Evolutionary conservation across 2,888 invertebrate genomes (phyloP), one percentile per base, ranked within the genome.

Genomic region (Dione vanillae): DNA sequence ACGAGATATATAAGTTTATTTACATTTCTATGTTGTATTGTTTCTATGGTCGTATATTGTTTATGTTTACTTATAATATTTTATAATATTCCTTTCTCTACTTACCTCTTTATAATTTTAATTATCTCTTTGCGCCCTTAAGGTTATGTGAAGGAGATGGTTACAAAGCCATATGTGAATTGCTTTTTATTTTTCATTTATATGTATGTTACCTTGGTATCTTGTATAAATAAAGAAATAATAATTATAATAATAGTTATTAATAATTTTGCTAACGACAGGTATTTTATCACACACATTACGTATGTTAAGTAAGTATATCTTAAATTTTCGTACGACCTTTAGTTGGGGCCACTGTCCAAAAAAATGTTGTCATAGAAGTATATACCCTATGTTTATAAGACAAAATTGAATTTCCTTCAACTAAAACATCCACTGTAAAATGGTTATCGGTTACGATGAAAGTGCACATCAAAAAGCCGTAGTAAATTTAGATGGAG

Each of bases 381-480:
- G 49, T 19, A 37, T 40, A 64, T 5, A 40, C 19, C 12, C 5
- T 64, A 49, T 3, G 0, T 19, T 14, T 3, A 14, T 9, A 8
- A 9, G 0, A 37, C 47, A 62, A 54, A 20, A 19, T 54, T 19
- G 5, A 41, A 47, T 19, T 35, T 64, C 9, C n/a, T 2, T 12
- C 0, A 43, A 10, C 20, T 10, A 1, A 5, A 27, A 14, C 1
- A 14, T 20, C 11, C 16, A 19, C 65, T 67, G 70, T 74, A 74
- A 58, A 68, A 64, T 70, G 72, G 69, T 74, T 72, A 72, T 72
- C 74, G 70, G 70, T 65, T 47, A 67, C 70, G 75, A 67, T 75
- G 74, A 74, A 69, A 75, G 74, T 74, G 62, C 69, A 75, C 75
- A 75, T 75, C 75, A 75, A 72, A 75, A 70, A 66, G 70, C 61